Conservation (phyloP, 2,888 invertebrate genomes). For the Acronicta aceris region DNA sequence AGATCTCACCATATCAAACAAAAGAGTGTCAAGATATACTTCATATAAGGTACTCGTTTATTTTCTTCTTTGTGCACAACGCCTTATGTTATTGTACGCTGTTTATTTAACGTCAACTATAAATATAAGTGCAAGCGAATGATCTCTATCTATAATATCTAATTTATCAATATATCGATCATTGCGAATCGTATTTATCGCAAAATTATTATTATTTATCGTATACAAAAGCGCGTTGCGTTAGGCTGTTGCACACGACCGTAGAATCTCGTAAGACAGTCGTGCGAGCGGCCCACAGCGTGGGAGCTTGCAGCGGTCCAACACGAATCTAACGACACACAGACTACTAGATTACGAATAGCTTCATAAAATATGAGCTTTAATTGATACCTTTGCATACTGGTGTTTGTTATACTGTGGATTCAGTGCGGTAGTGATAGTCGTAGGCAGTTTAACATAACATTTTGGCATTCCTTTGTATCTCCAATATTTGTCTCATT, state of each 20-base stretch:
- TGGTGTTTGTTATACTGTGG: conserved; percentile 42
- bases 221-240: conserved; percentile 60
- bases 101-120: conserved; percentile 47
- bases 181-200: conserved; percentile 52
- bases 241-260: conserved; percentile 17
- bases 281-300: conserved; percentile 16
- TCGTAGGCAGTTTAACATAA: conserved; percentile 56
- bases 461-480: conserved; percentile 43
- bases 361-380: conserved; percentile 35
- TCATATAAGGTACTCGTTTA: not conserved
- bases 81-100: conserved; percentile 14
- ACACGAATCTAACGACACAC: conserved; percentile 52
- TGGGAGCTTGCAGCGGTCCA: conserved; percentile 61
- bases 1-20: too few relatives aligned
- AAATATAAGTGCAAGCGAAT: conserved; percentile 53
- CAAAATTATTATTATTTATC: conserved; percentile 58
- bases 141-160: conserved; percentile 37
- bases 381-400: conserved; percentile 53
- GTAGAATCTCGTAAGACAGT: not conserved
- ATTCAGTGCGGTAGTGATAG: conserved; percentile 41
- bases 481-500: conserved; percentile 28
- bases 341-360: conserved; percentile 46
- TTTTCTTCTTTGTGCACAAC: conserved; percentile 8
- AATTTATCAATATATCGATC: conserved; percentile 44
- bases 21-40: too few relatives aligned